These are phyloP conservation scores for Calliopum simillimum DNA, from an alignment of 2,888 invertebrate species.

Conservation along the genomic window DNA sequence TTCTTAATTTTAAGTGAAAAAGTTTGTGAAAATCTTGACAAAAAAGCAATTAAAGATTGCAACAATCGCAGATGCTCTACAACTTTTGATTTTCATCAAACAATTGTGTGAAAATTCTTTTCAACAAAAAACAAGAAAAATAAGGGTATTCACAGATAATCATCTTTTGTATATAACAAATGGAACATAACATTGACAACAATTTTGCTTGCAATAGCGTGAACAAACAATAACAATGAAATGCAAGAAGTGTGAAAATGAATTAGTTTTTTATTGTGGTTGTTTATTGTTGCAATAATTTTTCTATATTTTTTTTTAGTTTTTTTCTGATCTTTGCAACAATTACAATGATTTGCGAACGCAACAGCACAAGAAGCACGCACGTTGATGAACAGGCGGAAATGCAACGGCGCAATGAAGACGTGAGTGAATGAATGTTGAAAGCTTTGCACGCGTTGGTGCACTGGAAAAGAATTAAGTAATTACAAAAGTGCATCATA, in stretches of 20 bases:
- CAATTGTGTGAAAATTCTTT: background rate
- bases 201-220: background rate
- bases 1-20: no score
- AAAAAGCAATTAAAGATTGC: no score
- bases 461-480: no score
- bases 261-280: constrained; percentile 5
- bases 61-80: no score
- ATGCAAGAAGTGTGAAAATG: constrained; percentile 1
- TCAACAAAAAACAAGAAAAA: background rate
- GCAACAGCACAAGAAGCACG: background rate
- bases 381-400: no score
- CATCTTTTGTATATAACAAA: background rate
- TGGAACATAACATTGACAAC: background rate
- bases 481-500: no score
- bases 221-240: background rate
- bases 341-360: background rate
- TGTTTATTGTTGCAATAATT: background rate
- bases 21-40: no score
- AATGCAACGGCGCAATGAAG: no score
- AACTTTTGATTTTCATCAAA: background rate
- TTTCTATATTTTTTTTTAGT: no score
- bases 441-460: no score
- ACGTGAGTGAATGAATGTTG: no score
- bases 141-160: constrained; percentile 1
- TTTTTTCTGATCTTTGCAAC: background rate